Evolutionary conservation across 2,888 invertebrate genomes (phyloP).

Genomic region (Lasioglossum villosulum): DNA sequence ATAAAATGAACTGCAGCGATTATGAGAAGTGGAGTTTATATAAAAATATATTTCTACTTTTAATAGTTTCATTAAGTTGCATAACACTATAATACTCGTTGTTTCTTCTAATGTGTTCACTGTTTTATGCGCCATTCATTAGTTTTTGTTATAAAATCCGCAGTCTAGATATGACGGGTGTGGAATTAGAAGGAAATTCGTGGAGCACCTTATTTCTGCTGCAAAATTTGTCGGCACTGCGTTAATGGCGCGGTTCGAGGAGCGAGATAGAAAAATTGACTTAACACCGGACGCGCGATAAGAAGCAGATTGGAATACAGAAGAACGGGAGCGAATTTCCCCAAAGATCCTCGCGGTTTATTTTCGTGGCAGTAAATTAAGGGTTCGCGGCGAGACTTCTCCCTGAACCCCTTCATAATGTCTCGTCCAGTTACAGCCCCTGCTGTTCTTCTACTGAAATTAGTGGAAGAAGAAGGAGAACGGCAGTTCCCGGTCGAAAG

Average conservation of each 20-base stretch:
- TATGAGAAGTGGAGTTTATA: too few relatives aligned
- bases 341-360: slow-evolving; percentile 71
- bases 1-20: too few relatives aligned
- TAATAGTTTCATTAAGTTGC: too few relatives aligned
- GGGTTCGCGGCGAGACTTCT: slow-evolving; percentile 69
- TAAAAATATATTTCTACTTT: too few relatives aligned
- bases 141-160: too few relatives aligned
- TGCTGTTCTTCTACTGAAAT: slow-evolving; percentile 60
- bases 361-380: slow-evolving; percentile 78
- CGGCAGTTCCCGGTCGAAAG: slow-evolving; percentile 30
- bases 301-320: slow-evolving; percentile 54
- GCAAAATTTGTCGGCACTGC: slow-evolving; percentile 39
- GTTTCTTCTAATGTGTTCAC: too few relatives aligned
- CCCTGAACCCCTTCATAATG: slow-evolving; percentile 58
- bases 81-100: too few relatives aligned
- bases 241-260: background rate
- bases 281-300: slow-evolving; percentile 54
- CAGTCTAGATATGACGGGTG: too few relatives aligned
- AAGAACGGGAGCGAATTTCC: slow-evolving; percentile 61
- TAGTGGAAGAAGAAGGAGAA: slow-evolving; percentile 53
- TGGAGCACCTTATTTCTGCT: slow-evolving; percentile 51
- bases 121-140: too few relatives aligned
- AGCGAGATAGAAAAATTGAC: slow-evolving; percentile 43
- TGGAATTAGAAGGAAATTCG: background rate
- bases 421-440: slow-evolving; percentile 68